Percentiles rank a stretch among this genome's conserved stretches.
These are phyloP conservation scores for Polyommatus icarus DNA, from an alignment of 2,888 invertebrate species.

Conservation along the genomic window DNA sequence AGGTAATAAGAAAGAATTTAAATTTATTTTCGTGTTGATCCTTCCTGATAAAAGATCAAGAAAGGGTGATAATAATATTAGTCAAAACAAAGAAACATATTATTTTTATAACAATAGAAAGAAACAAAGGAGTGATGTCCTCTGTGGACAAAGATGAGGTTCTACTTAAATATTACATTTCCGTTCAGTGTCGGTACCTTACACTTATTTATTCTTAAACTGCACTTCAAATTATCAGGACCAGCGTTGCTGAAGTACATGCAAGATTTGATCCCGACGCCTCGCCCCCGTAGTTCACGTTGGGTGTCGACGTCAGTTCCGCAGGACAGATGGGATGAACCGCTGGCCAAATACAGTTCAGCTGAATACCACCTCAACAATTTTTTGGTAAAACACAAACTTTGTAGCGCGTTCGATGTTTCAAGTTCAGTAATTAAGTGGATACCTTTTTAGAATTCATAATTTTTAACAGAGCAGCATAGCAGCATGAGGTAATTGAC, in stretches of 20 bases:
- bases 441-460: neutral
- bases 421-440: neutral
- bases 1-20: neutral
- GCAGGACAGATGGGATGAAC: conserved; percentile 78
- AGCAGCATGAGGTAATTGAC: too few relatives aligned
- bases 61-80: neutral
- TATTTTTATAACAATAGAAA: too few relatives aligned
- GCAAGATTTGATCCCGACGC: conserved; percentile 78
- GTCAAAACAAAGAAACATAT: too few relatives aligned
- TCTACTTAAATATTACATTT: too few relatives aligned
- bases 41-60: too few relatives aligned
- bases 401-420: neutral
- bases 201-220: neutral
- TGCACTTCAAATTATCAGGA: conserved; percentile 39
- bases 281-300: conserved; percentile 82
- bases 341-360: conserved; percentile 77
- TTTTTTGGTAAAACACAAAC: conserved; percentile 73
- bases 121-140: too few relatives aligned
- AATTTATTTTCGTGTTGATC: too few relatives aligned
- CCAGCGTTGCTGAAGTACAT: conserved; percentile 81
- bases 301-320: conserved; percentile 93
- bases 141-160: too few relatives aligned
- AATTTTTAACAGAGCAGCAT: too few relatives aligned
- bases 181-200: neutral
- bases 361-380: conserved; percentile 93